These are phyloP conservation scores for Glandiceps talaboti DNA, from an alignment of 53 echinoderm and acorn worm species.

Conservation along the genomic window DNA sequence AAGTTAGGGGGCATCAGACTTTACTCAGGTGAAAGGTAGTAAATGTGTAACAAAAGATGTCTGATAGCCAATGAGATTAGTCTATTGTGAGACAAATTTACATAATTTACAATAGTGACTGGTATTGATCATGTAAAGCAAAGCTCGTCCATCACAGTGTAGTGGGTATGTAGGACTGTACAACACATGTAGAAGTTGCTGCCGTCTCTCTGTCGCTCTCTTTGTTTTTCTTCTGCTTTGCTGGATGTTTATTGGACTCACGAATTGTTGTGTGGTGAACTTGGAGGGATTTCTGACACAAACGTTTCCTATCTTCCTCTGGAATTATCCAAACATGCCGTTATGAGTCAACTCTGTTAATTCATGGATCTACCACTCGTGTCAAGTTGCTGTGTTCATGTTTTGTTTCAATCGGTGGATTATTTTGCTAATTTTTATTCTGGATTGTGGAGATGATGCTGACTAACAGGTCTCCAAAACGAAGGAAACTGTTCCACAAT, in stretches of 20 bases:
- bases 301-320: too few species aligned
- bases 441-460: background rate
- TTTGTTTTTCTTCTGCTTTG: too few species aligned
- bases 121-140: background rate
- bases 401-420: too few species aligned
- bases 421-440: too few species aligned
- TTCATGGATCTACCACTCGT: too few species aligned
- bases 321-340: too few species aligned
- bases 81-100: background rate
- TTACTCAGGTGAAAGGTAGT: background rate
- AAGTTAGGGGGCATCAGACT: background rate
- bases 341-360: too few species aligned
- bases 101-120: background rate
- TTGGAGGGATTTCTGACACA: background rate
- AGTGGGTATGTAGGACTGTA: background rate
- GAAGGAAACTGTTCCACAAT: background rate
- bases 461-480: background rate
- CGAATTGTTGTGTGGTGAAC: too few species aligned
- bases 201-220: background rate
- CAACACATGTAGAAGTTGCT: background rate
- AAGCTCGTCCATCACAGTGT: background rate
- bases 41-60: background rate
- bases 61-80: background rate
- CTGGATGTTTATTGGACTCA: too few species aligned
- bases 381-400: too few species aligned